Evolutionary conservation across 2,888 invertebrate species (phyloP), one percentile per base, ranked within the genome.

Genomic region (Polydrusus pterygomalis): DNA sequence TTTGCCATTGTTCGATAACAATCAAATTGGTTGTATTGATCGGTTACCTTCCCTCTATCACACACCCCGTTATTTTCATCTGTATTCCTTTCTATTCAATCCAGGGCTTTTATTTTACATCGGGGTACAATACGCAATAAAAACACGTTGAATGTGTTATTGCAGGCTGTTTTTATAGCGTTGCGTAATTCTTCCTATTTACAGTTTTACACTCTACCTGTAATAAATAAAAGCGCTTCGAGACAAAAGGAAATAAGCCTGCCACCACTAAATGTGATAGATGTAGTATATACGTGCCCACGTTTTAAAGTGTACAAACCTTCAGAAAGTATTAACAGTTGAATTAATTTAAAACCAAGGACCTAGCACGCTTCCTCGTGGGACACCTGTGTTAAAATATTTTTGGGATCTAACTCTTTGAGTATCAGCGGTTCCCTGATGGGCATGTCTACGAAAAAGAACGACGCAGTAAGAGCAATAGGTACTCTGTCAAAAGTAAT

Each of bases 141-240:
- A 54, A 54, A 30, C 25, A n/a, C 30, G 54, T 30, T n/a, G 25
- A 51, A 54, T 54, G 54, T 54, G 54, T 13, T 54, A 54, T 6
- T 54, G 54, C 54, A n/a, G 30, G 54, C 54, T 3, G 30, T 54
- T 51, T 54, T 54, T 54, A 54, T 54, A 11, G 25, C n/a, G 54
- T 54, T 54, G 30, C 54, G 54, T 54, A 20, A n/a, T 54, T 20
- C 54, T 17, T 30, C n/a, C 30, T 30, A 54, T 54, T 54, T 54
- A 30, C 54, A 25, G 54, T 54, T 54, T 30, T 54, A 54, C n/a
- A 13, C 25, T 30, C 54, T 54, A n/a, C 6, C n/a, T n/a, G 8
- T 34, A 54, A 54, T 30, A 54, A 54, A 54, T 54, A 54, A 30
- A 54, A 51, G 6, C 17, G 25, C 51, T 51, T 17, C 8, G 6